phyloP scores from a whole-genome alignment of 1,140 invertebrate genomes.

The Eueides isabella region DNA sequence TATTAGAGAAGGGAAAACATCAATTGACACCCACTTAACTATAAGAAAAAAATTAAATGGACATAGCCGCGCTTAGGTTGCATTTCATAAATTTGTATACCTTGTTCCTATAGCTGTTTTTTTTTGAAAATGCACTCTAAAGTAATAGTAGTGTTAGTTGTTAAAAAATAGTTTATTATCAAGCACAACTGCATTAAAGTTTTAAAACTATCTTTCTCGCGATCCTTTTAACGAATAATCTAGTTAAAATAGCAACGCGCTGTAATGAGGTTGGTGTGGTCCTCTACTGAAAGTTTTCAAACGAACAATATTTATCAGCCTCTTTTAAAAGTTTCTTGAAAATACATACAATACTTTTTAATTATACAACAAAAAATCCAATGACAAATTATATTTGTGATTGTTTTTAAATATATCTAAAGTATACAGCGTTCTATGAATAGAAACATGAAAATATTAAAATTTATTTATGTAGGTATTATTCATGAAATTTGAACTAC shows the following conservation, averaged over 20 bases:
- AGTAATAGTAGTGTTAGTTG: neutral
- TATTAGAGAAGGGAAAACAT: too few species aligned
- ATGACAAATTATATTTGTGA: too few species aligned
- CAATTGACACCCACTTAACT: too few species aligned
- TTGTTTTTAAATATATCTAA: too few species aligned
- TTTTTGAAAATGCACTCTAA: neutral
- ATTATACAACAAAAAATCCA: too few species aligned
- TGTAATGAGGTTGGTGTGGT: slow-evolving; percentile 21
- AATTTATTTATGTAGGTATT: neutral
- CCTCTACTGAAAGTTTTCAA: neutral
- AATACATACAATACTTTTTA: too few species aligned
- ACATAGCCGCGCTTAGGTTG: too few species aligned
- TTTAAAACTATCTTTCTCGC: slow-evolving; percentile 17
- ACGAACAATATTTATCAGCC: neutral
- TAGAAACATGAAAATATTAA: neutral
- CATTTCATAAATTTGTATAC: too few species aligned
- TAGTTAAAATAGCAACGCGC: slow-evolving; percentile 29
- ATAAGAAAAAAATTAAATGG: too few species aligned
- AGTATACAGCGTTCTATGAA: too few species aligned
- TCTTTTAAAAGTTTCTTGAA: neutral
- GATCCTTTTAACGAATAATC: slow-evolving; percentile 29
- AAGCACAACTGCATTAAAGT: slow-evolving; percentile 15
- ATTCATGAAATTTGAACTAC: neutral
- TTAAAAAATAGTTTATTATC: neutral
- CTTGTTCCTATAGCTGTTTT: neutral